These are phyloP conservation scores for Sebastes fasciatus DNA, from an alignment of 2,113 vertebrate genomes.

Conservation along the genomic window DNA sequence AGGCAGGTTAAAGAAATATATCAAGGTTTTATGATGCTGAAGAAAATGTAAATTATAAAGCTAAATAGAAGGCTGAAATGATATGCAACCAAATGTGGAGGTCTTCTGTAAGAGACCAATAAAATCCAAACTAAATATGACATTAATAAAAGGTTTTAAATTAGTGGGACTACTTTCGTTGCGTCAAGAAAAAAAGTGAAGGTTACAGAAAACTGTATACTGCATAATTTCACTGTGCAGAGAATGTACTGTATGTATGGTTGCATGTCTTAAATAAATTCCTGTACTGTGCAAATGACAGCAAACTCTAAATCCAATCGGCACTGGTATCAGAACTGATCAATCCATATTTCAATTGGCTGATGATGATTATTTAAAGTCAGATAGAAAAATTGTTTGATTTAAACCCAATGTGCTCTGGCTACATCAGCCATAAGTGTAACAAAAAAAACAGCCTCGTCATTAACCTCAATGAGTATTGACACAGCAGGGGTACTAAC, in stretches of 20 bases:
- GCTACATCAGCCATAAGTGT: not conserved
- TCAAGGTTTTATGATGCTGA: slow-evolving; percentile 25
- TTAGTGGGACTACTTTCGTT: not conserved
- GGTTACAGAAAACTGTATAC: not conserved
- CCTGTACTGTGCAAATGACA: not conserved
- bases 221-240: not conserved
- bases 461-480: not conserved
- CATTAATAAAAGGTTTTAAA: not conserved
- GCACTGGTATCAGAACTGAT: not conserved
- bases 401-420: not conserved
- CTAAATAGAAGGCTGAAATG: slow-evolving; percentile 8
- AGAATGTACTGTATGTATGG: not conserved
- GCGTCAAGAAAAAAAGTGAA: slow-evolving; percentile 13
- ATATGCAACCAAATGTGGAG: not conserved
- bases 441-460: not conserved
- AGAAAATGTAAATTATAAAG: slow-evolving; percentile 11
- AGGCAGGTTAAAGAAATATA: slow-evolving; percentile 11
- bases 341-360: not conserved
- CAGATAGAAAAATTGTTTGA: not conserved
- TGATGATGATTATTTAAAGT: not conserved
- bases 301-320: not conserved
- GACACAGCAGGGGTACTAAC: not conserved
- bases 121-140: not conserved
- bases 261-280: not conserved
- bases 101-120: not conserved